These are phyloP conservation scores for Neotoma lepida DNA, from an alignment of 2,113 vertebrate genomes.

Conservation along the genomic window DNA sequence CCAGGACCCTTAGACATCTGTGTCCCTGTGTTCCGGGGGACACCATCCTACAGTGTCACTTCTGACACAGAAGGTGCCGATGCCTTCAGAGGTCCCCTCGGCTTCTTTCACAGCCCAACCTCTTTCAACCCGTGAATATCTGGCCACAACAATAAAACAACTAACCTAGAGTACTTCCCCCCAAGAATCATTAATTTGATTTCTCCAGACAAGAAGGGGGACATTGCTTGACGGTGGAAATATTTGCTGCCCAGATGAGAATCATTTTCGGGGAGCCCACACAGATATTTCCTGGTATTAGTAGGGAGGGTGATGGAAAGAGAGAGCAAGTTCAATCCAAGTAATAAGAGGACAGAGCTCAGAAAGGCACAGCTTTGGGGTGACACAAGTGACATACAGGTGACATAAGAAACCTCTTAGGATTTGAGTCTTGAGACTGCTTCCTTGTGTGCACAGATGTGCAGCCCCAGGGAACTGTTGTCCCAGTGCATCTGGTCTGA, in stretches of 20 bases:
- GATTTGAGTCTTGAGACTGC: neutral
- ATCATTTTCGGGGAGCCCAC: neutral
- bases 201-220: conserved; percentile 35
- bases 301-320: neutral
- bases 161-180: neutral
- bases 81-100: neutral
- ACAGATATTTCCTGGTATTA: neutral
- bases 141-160: neutral
- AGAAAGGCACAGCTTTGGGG: neutral
- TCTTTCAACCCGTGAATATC: neutral
- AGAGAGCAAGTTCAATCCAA: conserved; percentile 6
- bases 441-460: neutral
- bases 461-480: neutral
- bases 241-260: neutral
- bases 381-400: neutral
- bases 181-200: conserved; percentile 27
- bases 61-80: neutral
- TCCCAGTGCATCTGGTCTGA: neutral
- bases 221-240: neutral
- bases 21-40: neutral
- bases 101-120: neutral
- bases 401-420: neutral
- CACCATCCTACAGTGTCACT: neutral
- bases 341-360: neutral
- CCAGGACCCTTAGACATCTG: neutral